Conservation (phyloP, 2,888 invertebrate species). For the Caenorhabditis afra region DNA sequence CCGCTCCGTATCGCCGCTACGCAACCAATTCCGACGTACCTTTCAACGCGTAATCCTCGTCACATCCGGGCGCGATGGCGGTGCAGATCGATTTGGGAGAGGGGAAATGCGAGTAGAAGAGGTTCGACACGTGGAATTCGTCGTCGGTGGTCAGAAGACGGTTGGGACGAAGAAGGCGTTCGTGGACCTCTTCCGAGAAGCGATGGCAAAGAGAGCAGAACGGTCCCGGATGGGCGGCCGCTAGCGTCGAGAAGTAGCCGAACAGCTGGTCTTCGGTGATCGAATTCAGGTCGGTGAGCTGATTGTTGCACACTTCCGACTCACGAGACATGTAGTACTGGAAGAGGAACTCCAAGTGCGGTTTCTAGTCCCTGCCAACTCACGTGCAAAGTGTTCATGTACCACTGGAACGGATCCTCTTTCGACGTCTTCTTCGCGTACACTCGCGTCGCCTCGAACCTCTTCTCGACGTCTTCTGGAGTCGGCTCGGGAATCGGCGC, state of each 20-base stretch:
- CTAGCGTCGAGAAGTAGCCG: conserved; percentile 64
- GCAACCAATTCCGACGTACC: conserved; percentile 14
- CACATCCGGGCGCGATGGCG: conserved; percentile 65
- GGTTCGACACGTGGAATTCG: conserved; percentile 48
- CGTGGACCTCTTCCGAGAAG: conserved; percentile 54
- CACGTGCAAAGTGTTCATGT: conserved; percentile 56
- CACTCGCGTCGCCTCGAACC: conserved; percentile 20
- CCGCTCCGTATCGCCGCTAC: no score
- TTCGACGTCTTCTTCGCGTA: conserved; percentile 29
- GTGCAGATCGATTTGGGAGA: conserved; percentile 60
- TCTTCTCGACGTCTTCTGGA: conserved; percentile 15
- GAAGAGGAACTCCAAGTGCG: neutral
- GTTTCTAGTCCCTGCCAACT: conserved; percentile 10
- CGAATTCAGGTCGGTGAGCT: conserved; percentile 59
- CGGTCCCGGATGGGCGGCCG: conserved; percentile 64
- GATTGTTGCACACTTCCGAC: conserved; percentile 54
- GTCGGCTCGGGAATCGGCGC: conserved; percentile 3
- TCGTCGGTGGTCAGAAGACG: conserved; percentile 54
- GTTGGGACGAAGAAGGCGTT: conserved; percentile 46
- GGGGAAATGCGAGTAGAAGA: conserved; percentile 62
- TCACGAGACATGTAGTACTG: conserved; percentile 59
- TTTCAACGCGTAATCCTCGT: conserved; percentile 61
- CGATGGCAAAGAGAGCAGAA: conserved; percentile 67
- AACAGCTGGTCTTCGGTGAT: conserved; percentile 67
- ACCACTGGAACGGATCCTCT: conserved; percentile 46